A percentile compares a stretch with the other conserved stretches of the same genome.
Evolutionary conservation across 2,797 vertebrate species (phyloP).

Genomic region (Acanthurus leucopareius): DNA sequence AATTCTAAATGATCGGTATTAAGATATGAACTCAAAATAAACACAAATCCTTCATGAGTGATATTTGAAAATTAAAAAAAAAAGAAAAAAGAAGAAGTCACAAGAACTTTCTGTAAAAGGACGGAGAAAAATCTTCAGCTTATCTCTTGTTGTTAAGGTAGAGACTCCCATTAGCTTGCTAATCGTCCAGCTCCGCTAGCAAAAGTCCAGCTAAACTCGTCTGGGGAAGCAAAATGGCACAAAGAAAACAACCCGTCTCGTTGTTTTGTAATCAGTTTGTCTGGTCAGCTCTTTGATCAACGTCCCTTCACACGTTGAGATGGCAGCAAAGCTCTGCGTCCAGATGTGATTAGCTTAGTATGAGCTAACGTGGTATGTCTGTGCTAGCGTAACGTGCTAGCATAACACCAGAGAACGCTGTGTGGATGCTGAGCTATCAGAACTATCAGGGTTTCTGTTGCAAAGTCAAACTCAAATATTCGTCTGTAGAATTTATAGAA

Average conservation of each 20-base stretch:
- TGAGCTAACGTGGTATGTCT: not conserved
- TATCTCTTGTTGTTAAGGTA: conserved; percentile 10
- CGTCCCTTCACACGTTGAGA: not conserved
- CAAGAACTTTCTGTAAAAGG: conserved; percentile 46
- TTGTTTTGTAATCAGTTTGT: conserved; percentile 26
- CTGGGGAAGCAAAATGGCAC: conserved; percentile 47
- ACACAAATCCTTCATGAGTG: conserved; percentile 67
- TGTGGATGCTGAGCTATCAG: not conserved
- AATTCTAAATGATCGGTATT: conserved; percentile 72
- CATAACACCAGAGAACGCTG: not conserved
- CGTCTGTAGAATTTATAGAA: no score
- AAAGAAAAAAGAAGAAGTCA: conserved; percentile 39
- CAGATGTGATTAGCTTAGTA: not conserved
- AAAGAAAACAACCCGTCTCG: conserved; percentile 22
- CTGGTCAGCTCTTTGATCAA: conserved; percentile 68
- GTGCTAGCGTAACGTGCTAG: not conserved
- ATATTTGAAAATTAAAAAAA: conserved; percentile 31
- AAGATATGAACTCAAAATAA: conserved; percentile 69
- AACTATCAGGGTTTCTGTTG: no score
- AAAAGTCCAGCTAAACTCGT: conserved; percentile 31
- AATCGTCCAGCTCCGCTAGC: conserved; percentile 25
- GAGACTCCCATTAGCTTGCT: conserved; percentile 31
- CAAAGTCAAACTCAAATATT: no score
- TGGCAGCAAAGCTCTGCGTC: conserved; percentile 6
- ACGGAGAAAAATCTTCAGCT: conserved; percentile 28